phyloP scores from a whole-genome alignment of 1,140 invertebrate genomes.

The Pogonomyrmex barbatus region DNA sequence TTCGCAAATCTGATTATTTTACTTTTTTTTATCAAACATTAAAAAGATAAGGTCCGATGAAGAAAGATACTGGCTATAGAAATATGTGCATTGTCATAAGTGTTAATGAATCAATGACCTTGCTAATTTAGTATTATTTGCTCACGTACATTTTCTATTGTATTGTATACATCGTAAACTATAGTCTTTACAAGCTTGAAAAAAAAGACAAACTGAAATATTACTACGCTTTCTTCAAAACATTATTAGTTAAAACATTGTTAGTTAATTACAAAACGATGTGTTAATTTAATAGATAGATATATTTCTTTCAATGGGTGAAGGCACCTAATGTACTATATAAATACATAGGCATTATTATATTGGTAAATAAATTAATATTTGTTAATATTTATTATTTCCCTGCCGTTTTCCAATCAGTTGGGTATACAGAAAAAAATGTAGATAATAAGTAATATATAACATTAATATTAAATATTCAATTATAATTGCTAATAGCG shows the following conservation, averaged over 20 bases:
- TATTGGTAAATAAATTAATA: slow-evolving; percentile 26
- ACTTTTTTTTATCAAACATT: background rate
- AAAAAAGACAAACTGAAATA: background rate
- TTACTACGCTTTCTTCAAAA: background rate
- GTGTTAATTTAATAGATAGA: slow-evolving; percentile 20
- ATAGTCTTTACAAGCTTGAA: background rate
- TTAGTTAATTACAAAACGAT: background rate
- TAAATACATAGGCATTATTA: slow-evolving; percentile 47
- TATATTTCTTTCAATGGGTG: slow-evolving; percentile 28
- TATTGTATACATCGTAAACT: background rate
- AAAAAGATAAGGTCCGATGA: background rate
- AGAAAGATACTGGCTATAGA: background rate
- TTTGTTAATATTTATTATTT: slow-evolving; percentile 36
- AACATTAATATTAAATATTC: background rate
- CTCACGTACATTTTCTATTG: background rate
- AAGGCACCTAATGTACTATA: slow-evolving; percentile 65
- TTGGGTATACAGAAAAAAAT: slow-evolving; percentile 16
- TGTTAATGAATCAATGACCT: slow-evolving; percentile 13
- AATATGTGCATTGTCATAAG: background rate
- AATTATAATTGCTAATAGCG: background rate
- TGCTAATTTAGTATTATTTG: background rate
- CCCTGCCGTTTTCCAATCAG: slow-evolving; percentile 11
- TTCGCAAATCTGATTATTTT: background rate
- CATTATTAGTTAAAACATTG: background rate
- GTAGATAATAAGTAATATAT: background rate